These are phyloP conservation scores for Leptopterna dolabrata DNA, from an alignment of 2,888 invertebrate species.

Conservation along the genomic window DNA sequence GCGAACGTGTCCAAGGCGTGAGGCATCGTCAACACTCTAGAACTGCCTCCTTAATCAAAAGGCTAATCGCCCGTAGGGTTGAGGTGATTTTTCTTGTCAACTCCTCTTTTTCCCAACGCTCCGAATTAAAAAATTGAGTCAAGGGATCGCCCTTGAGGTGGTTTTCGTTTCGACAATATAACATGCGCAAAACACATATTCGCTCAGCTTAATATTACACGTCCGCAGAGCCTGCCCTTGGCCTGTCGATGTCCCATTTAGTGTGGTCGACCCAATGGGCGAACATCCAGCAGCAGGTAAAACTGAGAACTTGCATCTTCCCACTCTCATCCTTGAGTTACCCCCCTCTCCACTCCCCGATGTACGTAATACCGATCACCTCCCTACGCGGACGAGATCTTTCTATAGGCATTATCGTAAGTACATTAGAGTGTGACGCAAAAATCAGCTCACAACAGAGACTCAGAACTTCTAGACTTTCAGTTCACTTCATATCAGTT, in stretches of 20 bases:
- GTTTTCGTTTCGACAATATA: slow-evolving; percentile 11
- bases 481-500: too few species aligned
- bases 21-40: neutral
- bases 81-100: neutral
- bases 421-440: too few species aligned
- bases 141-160: slow-evolving; percentile 3
- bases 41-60: slow-evolving; percentile 5
- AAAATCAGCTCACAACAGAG: too few species aligned
- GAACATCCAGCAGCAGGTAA: slow-evolving; percentile 45
- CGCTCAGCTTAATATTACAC: slow-evolving; percentile 9
- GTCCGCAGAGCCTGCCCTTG: slow-evolving; percentile 27
- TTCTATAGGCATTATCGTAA: too few species aligned
- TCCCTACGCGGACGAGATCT: neutral
- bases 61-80: neutral
- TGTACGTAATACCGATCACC: neutral
- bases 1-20: neutral
- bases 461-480: too few species aligned
- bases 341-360: neutral
- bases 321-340: slow-evolving; percentile 18
- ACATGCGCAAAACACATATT: slow-evolving; percentile 19
- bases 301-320: slow-evolving; percentile 13
- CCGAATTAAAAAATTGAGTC: slow-evolving; percentile 25
- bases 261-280: slow-evolving; percentile 47
- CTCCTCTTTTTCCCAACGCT: neutral
- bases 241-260: slow-evolving; percentile 53